phyloP scores from a whole-genome alignment of 2,888 invertebrate species.

The Drosophila leonis region DNA sequence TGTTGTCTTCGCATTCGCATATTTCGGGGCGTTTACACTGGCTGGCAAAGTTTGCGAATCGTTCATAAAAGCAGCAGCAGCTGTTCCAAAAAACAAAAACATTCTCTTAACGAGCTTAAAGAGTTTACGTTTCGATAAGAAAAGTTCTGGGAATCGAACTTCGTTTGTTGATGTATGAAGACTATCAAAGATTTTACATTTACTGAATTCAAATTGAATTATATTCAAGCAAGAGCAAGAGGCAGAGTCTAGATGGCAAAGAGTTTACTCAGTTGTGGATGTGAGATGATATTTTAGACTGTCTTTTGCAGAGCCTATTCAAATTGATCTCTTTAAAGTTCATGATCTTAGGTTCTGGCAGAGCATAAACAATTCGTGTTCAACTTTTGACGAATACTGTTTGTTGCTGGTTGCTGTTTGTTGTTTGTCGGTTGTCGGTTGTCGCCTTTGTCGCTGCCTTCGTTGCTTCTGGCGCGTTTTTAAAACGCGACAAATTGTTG shows the following conservation, averaged over 20 bases:
- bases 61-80: conserved; percentile 27
- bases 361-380: conserved; percentile 33
- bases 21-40: conserved; percentile 35
- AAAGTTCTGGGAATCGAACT: conserved; percentile 14
- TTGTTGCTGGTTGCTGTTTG: conserved; percentile 5
- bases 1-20: conserved; percentile 12
- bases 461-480: conserved; percentile 76
- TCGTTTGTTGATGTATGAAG: neutral
- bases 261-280: neutral
- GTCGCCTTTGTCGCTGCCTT: conserved; percentile 65
- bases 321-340: neutral
- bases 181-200: neutral
- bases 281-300: neutral
- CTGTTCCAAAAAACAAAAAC: conserved; percentile 6
- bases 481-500: conserved; percentile 78
- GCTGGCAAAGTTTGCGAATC: conserved; percentile 26
- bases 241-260: no score
- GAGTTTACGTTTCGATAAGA: conserved; percentile 9
- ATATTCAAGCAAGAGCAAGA: neutral
- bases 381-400: neutral
- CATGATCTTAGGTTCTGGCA: neutral
- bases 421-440: conserved; percentile 46
- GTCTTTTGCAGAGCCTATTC: no score
- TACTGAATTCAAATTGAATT: neutral
- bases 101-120: conserved; percentile 19